A percentile compares a stretch with the other conserved stretches of the same genome.
Evolutionary conservation across 2,113 vertebrate species (phyloP).

Genomic region (Cololabis saira): DNA sequence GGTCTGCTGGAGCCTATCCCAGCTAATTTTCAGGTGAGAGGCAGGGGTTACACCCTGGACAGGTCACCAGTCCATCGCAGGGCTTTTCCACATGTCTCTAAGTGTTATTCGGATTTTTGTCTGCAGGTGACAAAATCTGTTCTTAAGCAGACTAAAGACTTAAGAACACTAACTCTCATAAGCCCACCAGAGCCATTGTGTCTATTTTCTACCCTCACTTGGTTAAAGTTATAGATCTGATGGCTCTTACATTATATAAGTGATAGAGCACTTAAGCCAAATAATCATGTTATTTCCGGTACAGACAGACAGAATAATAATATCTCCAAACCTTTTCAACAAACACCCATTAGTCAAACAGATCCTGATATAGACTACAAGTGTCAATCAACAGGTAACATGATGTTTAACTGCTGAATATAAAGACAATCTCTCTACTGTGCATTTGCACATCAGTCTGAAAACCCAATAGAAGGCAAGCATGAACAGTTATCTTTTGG

Average conservation of each 20-base stretch:
- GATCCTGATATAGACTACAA: slow-evolving; percentile 5
- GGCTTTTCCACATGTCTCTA: slow-evolving; percentile 27
- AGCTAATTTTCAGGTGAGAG: too few species aligned
- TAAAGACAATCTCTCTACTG: not conserved
- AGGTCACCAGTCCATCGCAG: too few species aligned
- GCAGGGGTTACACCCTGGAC: too few species aligned
- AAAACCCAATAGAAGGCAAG: slow-evolving; percentile 1
- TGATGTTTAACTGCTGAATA: slow-evolving; percentile 34
- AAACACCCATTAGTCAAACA: slow-evolving; percentile 39
- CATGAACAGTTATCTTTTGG: slow-evolving; percentile 43
- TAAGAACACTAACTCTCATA: slow-evolving; percentile 55
- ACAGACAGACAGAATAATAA: slow-evolving; percentile 12
- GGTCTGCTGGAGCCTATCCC: too few species aligned
- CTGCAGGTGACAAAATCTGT: slow-evolving; percentile 64
- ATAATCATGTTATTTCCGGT: slow-evolving; percentile 1
- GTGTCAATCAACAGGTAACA: slow-evolving; percentile 30
- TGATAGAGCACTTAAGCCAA: slow-evolving; percentile 1
- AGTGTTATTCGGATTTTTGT: slow-evolving; percentile 47
- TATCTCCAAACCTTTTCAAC: slow-evolving; percentile 13
- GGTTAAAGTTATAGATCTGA: slow-evolving; percentile 10
- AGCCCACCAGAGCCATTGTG: slow-evolving; percentile 28
- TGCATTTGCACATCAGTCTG: slow-evolving; percentile 13
- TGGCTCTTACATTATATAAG: not conserved
- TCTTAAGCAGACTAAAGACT: slow-evolving; percentile 61
- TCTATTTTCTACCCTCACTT: slow-evolving; percentile 39